Percentiles rank a stretch among this genome's conserved stretches.
Evolutionary conservation across 2,797 vertebrate species (phyloP).

Genomic region (Schizopygopsis pylzovi): DNA sequence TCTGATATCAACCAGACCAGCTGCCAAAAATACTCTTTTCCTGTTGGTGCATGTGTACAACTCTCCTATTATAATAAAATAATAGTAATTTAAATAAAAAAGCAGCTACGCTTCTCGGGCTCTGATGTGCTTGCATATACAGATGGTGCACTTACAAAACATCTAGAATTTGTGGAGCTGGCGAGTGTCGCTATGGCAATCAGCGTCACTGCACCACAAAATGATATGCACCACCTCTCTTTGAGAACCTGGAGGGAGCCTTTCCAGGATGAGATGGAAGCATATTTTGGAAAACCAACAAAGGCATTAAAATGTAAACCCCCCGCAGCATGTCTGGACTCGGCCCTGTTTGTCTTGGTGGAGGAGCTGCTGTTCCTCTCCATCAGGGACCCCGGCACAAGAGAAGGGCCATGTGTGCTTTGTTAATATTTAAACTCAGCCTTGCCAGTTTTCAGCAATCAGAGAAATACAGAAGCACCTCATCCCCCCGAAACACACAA

Average conservation of each 20-base stretch:
- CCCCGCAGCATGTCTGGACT: conserved; percentile 84
- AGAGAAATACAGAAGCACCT: conserved; percentile 64
- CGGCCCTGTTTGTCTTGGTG: conserved; percentile 79
- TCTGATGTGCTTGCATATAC: conserved; percentile 41
- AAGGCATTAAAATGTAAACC: conserved; percentile 86
- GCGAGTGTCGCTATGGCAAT: conserved; percentile 48
- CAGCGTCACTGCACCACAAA: conserved; percentile 38
- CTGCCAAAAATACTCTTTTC: neutral
- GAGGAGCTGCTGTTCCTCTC: conserved; percentile 78
- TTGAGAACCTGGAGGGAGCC: conserved; percentile 76
- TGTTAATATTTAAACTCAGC: conserved; percentile 87
- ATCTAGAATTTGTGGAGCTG: conserved; percentile 31
- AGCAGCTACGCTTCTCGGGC: conserved; percentile 37
- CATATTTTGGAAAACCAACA: conserved; percentile 88
- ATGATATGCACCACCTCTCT: conserved; percentile 77
- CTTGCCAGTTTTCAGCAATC: conserved; percentile 78
- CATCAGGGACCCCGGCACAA: conserved; percentile 77
- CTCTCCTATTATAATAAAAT: neutral
- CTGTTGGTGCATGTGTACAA: neutral
- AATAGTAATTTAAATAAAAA: conserved; percentile 26
- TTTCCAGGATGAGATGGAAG: conserved; percentile 80
- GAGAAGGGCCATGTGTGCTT: conserved; percentile 83
- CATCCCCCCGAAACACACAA: conserved; percentile 54
- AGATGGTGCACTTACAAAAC: conserved; percentile 50
- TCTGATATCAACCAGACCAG: neutral